Evolutionary conservation across 2,797 vertebrate genomes (phyloP), one percentile per base, ranked within the genome.

Genomic region (Xenops minutus): DNA sequence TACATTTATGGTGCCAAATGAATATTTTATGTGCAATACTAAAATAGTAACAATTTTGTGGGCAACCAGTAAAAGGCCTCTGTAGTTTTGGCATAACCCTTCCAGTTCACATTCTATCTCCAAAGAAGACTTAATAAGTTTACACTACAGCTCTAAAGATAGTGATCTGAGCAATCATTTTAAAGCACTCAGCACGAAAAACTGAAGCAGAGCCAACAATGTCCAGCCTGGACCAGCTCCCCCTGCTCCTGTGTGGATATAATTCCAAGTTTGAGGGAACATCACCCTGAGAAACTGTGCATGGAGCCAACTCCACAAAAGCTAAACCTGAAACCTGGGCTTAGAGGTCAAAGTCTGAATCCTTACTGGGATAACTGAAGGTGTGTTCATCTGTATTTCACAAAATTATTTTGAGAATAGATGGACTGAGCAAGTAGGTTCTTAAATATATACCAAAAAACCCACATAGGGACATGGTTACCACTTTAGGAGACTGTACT

Each of bases 401-500:
- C 12, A 43, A 15, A 62, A 66, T 14, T 55, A 58, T 51, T 72
- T 44, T 61, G 37, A 59, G 36, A 71, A 89, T n/a, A 0, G 1
- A 20, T 59, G 43, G 26, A 84, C 61, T 68, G 44, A 94, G 37
- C 32, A 43, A 87, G 14, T 2, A 62, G 27, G 24, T 79, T 41
- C 43, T 68, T 66, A 62, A 49, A 73, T 69, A 41, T 13, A 56
- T 4, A 39, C 1, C 54, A 39, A 64, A 64, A 76, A 46, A 3
- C 7, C 7, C 63, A 37, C 0, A 46, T 22, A 44, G 20, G 16
- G 48, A 54, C 9, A 32, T 15, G 0, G 0, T 43, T 56, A 43
- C 8, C 15, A 26, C 37, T 82, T 88, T 1, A 69, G 17, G 9
- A 43, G 24, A n/a, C 12, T 23, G 4, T 2, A 66, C 15, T 52